Percentiles rank a stretch among this genome's conserved stretches.
phyloP scores from a whole-genome alignment of 2,888 invertebrate species.

The Apomyelois bistriatella region DNA sequence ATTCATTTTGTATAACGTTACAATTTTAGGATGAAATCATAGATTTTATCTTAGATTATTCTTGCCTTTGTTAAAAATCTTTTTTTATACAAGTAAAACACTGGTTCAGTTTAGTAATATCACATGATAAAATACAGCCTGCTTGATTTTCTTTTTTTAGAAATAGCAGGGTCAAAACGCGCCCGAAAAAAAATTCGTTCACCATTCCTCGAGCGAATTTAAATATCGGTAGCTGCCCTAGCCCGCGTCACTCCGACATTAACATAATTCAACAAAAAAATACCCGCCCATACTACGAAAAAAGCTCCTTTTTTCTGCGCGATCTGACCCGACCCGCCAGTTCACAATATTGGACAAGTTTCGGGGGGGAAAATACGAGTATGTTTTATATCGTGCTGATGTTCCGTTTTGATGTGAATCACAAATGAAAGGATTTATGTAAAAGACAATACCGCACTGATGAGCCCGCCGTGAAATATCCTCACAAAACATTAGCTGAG shows the following conservation, averaged over 20 bases:
- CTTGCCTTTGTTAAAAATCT: too few relatives aligned
- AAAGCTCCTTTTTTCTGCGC: constrained; percentile 52
- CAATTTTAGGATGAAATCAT: too few relatives aligned
- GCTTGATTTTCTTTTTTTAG: constrained; percentile 39
- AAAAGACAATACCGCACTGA: constrained; percentile 7
- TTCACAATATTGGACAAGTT: constrained; percentile 63
- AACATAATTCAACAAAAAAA: constrained; percentile 75
- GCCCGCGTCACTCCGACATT: constrained; percentile 63
- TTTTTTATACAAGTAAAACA: too few relatives aligned
- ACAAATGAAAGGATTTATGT: constrained; percentile 12
- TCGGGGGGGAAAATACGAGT: constrained; percentile 30
- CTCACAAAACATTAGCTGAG: constrained; percentile 42
- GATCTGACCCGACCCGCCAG: constrained; percentile 51
- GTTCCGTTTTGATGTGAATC: constrained; percentile 8
- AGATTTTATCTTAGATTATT: too few relatives aligned
- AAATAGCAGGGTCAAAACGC: constrained; percentile 41
- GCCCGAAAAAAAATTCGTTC: constrained; percentile 44
- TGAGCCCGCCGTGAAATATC: constrained; percentile 32
- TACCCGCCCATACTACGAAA: constrained; percentile 48
- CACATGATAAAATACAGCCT: constrained; percentile 31
- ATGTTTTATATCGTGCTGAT: constrained; percentile 10
- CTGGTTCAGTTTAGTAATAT: too few relatives aligned
- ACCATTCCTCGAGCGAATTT: constrained; percentile 55
- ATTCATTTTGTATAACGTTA: background rate
- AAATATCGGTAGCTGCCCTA: constrained; percentile 64